Evolutionary conservation across 2,888 invertebrate genomes (phyloP), one percentile per base, ranked within the genome.

Genomic region (Mesorhabditis spiculigera): DNA sequence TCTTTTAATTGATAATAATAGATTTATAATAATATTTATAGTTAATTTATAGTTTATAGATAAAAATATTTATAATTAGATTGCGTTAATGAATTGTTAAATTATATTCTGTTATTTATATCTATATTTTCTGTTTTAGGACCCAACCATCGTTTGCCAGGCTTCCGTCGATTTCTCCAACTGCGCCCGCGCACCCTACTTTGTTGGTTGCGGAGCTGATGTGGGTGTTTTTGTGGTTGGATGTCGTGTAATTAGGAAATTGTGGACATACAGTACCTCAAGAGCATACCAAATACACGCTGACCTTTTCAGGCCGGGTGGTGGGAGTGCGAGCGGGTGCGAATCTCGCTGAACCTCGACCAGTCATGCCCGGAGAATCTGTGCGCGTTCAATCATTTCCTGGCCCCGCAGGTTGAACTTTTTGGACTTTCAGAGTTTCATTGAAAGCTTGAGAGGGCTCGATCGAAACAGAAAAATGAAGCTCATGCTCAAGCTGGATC

Each of bases 241-340:
- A 50, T 13, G 8, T 1, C 58, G n/a, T 50, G 1, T 50, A 63
- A 6, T 16, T 63, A 16, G 28, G 41, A n/a, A 10, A 63, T 1
- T 8, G 8, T 16, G n/a, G n/a, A 63, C 10, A 16, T 16, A n/a
- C 63, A 28, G 63, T 1, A 2, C 10, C 41, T 8, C 3, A 8
- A 63, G 8, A 28, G 16, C 3, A 16, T 3, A n/a, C 1, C 2
- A 2, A 63, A 16, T 63, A 16, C 10, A n/a, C 41, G 3, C 13
- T 2, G 6, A 63, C 41, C 16, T 10, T 63, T 63, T 8, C 41
- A 63, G 63, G 63, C 28, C 6, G n/a, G 16, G 1, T 63, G 63
- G 63, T 63, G 63, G 63, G 63, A 63, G 63, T 63, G 63, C 4
- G 63, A 63, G 41, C 63, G 63, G 6, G 63, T 63, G 63, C 63